Conservation (phyloP, 2,888 invertebrate genomes). For the Troides helena region DNA sequence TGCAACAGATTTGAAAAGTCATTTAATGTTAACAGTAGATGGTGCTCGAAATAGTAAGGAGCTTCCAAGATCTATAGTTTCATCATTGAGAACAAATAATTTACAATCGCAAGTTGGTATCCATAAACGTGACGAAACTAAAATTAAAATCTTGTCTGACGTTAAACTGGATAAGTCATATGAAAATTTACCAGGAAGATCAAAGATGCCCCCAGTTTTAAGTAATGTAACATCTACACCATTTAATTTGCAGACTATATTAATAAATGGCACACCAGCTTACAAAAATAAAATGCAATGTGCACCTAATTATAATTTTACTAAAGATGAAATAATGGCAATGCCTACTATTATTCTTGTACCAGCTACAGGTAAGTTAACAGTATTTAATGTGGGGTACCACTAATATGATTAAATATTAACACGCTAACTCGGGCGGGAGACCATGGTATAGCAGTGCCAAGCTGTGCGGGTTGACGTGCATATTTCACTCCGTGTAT, state of each 20-base stretch:
- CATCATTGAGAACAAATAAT: constrained; percentile 11
- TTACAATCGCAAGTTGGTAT: constrained; percentile 21
- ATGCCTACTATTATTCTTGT: constrained; percentile 76
- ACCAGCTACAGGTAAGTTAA: constrained; percentile 56
- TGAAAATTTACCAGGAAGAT: constrained; percentile 35
- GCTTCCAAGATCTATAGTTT: constrained; percentile 9
- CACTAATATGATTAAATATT: too few relatives aligned
- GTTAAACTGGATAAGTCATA: constrained; percentile 59
- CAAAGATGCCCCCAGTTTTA: constrained; percentile 41
- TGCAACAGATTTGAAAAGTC: constrained; percentile 21
- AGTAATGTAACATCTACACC: constrained; percentile 59
- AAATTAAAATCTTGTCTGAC: constrained; percentile 68
- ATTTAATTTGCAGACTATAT: constrained; percentile 59
- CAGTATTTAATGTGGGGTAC: background rate
- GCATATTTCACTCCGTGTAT: too few relatives aligned
- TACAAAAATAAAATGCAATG: constrained; percentile 47
- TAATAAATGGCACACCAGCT: constrained; percentile 67
- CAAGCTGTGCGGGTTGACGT: too few relatives aligned
- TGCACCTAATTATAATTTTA: constrained; percentile 44
- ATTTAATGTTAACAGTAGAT: constrained; percentile 22
- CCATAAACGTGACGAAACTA: constrained; percentile 48
- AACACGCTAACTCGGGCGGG: too few relatives aligned
- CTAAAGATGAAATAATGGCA: constrained; percentile 76
- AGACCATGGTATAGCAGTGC: too few relatives aligned
- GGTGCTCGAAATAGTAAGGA: constrained; percentile 9